Evolutionary conservation across 2,888 invertebrate genomes (phyloP), one percentile per base, ranked within the genome.

Genomic region (Pharmacophagus antenor): DNA sequence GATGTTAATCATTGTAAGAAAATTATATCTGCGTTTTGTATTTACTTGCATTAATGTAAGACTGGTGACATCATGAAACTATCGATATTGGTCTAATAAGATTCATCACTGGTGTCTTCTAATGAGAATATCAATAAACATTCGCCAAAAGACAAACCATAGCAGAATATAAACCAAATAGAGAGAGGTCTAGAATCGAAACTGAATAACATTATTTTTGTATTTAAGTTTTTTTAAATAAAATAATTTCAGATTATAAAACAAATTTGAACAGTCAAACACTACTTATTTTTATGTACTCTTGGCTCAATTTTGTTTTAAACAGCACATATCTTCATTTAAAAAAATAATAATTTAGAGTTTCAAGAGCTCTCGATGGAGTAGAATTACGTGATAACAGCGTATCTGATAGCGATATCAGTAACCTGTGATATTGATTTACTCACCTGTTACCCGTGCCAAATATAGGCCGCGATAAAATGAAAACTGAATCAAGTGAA

Each of bases 381-480:
- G 68, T 74, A 71, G 71, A 66, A 67, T 67, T 68, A 66, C 54
- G 56, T 73, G 87, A 88, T 88, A 86, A 84, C 67, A 68, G 65
- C 67, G 68, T 69, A 63, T 64, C 63, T 76, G 87, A 87, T 86
- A 87, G 76, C 67, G 67, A 63, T 74, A 71, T 69, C 67, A 64
- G 63, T 67, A 72, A 70, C 76, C 76, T 73, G 71, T 69, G 68
- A 72, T 85, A 84, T 85, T 79, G 84, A 85, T 84, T 81, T 80
- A 70, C 74, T 78, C 81, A 86, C 84, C 77, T 84, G 82, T 70
- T 74, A 58, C 56, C n/a, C 22, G 57, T 22, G 17, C n/a, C 42
- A 21, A 50, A 52, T 46, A 42, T 53, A 22, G 46, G 42, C 22
- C 56, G 22, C 17, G 21, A 47, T 54, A 61, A 62, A 51, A 57